phyloP scores from a whole-genome alignment of 2,888 invertebrate species.

The Anticlea derivata region DNA sequence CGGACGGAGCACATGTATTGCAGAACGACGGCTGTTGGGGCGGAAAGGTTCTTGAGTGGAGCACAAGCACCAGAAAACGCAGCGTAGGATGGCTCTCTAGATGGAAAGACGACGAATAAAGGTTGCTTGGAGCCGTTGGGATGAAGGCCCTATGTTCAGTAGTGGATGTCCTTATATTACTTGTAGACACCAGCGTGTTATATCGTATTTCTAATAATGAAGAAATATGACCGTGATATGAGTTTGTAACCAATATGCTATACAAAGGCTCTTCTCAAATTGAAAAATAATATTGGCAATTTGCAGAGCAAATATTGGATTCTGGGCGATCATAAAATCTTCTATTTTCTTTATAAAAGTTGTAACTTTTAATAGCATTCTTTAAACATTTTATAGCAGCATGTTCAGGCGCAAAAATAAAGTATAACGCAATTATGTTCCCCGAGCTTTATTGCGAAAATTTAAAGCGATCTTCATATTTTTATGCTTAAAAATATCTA shows the following conservation, averaged over 20 bases:
- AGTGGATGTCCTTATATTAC: too few relatives aligned
- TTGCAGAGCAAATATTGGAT: constrained; percentile 4
- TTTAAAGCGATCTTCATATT: neutral
- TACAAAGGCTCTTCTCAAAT: constrained; percentile 1
- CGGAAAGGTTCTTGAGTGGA: too few relatives aligned
- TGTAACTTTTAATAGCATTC: neutral
- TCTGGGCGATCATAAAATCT: neutral
- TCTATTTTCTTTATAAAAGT: constrained; percentile 2
- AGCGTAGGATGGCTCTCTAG: too few relatives aligned
- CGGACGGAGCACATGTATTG: too few relatives aligned
- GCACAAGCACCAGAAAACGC: too few relatives aligned
- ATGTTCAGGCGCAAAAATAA: neutral
- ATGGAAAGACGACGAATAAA: too few relatives aligned
- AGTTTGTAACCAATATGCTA: neutral
- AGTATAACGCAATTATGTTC: neutral
- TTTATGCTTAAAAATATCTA: too few relatives aligned
- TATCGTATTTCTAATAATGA: neutral
- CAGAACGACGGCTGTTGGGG: too few relatives aligned
- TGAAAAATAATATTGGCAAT: constrained; percentile 7
- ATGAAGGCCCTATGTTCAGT: too few relatives aligned
- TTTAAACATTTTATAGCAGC: constrained; percentile 1
- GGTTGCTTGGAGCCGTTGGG: too few relatives aligned
- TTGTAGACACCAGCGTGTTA: too few relatives aligned
- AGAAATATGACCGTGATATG: neutral
- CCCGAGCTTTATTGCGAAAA: neutral